Conservation (phyloP, 2,113 vertebrate species). For the Dolichallabes microphthalmus region DNA sequence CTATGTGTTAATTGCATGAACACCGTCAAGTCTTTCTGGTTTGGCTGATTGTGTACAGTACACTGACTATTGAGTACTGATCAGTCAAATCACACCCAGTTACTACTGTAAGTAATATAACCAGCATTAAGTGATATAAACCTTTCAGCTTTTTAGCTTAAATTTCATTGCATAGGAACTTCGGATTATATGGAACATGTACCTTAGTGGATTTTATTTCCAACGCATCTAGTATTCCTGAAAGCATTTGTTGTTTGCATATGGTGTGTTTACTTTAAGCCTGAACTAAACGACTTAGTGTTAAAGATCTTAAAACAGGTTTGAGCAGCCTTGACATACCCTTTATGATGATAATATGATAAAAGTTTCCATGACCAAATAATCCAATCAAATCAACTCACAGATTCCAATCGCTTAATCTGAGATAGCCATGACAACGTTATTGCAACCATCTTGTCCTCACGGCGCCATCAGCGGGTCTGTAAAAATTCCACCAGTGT, state of each 20-base stretch:
- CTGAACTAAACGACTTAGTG: neutral
- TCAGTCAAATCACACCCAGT: neutral
- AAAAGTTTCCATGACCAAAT: conserved; percentile 8
- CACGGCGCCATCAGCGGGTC: conserved; percentile 43
- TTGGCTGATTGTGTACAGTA: neutral
- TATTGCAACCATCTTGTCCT: neutral
- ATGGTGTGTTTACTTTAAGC: neutral
- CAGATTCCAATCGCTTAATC: neutral
- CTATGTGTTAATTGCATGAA: neutral
- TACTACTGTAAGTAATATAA: neutral
- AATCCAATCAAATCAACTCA: conserved; percentile 2
- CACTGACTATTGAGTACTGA: neutral
- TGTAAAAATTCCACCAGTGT: conserved; percentile 61
- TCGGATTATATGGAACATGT: neutral
- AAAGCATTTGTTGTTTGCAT: neutral
- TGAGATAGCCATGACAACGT: conserved; percentile 41
- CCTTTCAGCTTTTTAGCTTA: neutral
- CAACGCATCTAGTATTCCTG: neutral
- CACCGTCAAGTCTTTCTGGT: neutral
- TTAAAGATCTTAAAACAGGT: neutral
- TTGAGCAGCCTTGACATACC: neutral
- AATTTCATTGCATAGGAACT: neutral
- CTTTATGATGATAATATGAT: neutral
- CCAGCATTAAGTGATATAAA: neutral
- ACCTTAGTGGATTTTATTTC: neutral